Evolutionary conservation across 2,797 vertebrate genomes (phyloP).

Genomic region (Sebastes trivittatus): DNA sequence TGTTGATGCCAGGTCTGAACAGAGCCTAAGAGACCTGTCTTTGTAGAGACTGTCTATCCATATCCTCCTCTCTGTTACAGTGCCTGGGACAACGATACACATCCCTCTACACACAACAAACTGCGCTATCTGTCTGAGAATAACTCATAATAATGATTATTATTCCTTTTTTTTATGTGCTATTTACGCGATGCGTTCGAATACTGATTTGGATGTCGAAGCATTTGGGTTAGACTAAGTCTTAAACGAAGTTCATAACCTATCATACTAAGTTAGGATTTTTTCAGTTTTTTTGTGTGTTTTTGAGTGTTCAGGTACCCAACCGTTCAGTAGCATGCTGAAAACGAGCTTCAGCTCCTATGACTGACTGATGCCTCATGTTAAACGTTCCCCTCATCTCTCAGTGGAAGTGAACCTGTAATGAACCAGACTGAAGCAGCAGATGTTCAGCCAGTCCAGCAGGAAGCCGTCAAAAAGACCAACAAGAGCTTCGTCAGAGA

Average conservation of each 20-base stretch:
- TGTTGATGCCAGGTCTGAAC: no score
- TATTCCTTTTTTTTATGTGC: background rate
- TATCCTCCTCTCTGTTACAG: background rate
- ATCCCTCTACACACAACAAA: no score
- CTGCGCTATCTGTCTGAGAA: no score
- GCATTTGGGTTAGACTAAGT: background rate
- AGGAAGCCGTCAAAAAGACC: slow-evolving; percentile 52
- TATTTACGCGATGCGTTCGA: background rate
- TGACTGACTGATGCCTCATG: background rate
- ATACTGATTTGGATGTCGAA: background rate
- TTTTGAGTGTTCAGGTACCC: no score
- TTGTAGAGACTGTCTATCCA: no score
- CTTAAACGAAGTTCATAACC: background rate
- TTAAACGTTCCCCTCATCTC: background rate
- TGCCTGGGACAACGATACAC: no score
- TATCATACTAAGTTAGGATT: background rate
- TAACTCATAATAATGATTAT: no score
- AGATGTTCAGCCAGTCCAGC: slow-evolving; percentile 23
- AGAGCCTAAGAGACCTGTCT: no score
- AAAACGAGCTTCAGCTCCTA: background rate
- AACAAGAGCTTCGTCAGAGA: slow-evolving; percentile 59
- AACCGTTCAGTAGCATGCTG: background rate
- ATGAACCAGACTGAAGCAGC: slow-evolving; percentile 16
- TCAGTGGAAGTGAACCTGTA: slow-evolving; percentile 48
- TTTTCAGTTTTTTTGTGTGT: no score